These are phyloP conservation scores for Isichthys henryi DNA, from an alignment of 2,113 vertebrate genomes.

Conservation along the genomic window DNA sequence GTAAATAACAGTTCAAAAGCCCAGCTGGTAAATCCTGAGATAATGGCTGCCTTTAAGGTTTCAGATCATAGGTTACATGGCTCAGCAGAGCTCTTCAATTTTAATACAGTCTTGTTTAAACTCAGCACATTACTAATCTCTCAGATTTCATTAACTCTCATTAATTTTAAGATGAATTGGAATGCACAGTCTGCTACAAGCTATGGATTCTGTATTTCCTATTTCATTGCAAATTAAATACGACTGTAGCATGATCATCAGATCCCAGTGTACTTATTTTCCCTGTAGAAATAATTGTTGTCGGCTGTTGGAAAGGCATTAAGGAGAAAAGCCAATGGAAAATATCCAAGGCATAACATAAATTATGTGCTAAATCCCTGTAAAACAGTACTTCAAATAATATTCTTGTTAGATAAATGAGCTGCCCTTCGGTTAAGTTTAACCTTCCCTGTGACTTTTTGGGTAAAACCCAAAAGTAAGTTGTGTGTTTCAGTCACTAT, in stretches of 20 bases:
- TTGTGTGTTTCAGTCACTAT: not conserved
- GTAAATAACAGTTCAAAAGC: not conserved
- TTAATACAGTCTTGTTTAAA: not conserved
- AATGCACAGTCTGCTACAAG: not conserved
- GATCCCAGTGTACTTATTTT: not conserved
- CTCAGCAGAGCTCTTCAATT: not conserved
- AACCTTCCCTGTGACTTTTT: not conserved
- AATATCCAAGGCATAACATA: not conserved
- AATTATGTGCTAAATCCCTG: not conserved
- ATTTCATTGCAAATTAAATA: not conserved
- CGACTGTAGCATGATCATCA: not conserved
- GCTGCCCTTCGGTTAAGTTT: not conserved
- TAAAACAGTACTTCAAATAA: not conserved
- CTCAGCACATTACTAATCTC: not conserved
- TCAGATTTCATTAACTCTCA: not conserved
- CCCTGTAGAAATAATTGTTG: not conserved
- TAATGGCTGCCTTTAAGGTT: not conserved
- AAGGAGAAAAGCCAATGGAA: not conserved
- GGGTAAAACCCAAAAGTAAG: not conserved
- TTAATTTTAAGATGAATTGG: not conserved
- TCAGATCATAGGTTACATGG: not conserved
- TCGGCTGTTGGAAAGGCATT: not conserved
- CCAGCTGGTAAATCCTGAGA: not conserved
- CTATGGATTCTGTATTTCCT: not conserved
- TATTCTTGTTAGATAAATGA: not conserved